Base-by-base conservation (phyloP, 2,888 invertebrate species). In the Drosophila dives region DNA sequence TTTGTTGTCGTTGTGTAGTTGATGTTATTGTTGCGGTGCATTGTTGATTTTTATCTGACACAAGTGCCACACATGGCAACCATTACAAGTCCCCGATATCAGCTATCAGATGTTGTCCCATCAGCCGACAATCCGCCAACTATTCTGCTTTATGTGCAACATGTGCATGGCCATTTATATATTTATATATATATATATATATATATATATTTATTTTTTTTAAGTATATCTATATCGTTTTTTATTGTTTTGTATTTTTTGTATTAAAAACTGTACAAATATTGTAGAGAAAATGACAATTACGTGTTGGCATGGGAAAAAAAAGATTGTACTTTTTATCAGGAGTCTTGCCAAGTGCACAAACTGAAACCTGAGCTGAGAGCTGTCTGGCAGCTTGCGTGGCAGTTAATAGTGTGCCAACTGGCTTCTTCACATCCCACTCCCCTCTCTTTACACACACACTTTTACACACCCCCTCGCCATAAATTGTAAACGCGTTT, bases 1-100 rank as follows among this genome's bases (percentile, higher is more conserved):
- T 51, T 64, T 69, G 68, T 73, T 69, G 66, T 40, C 42, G 54
- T 67, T 67, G 62, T 73, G 61, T 56, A 64, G 66, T 66, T 71
- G 68, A 64, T 75, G 74, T 77, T 69, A 68, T 72, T 74, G 82
- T 72, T 82, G 73, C 48, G 70, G 76, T 72, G 70, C 50, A 56
- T 62, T 81, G 80, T 74, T 80, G 76, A 81, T 80, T 73, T 76
- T 72, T 82, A 81, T 82, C 83, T 76, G 61, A 55, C 63, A 64
- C 67, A 75, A 71, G 61, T 66, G 69, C 53, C 48, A 51, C 63
- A 67, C 50, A 65, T 63, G 20, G 20, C 68, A 69, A 29, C 51
- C 60, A 59, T 56, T 64, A 66, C 55, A 40, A 56, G 48, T 49
- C 55, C 26, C 54, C 11, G 17, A n/a, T 64, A 72, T 59, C 64